phyloP scores from a whole-genome alignment of 2,113 vertebrate species.

The Nyctereutes procyonoides region DNA sequence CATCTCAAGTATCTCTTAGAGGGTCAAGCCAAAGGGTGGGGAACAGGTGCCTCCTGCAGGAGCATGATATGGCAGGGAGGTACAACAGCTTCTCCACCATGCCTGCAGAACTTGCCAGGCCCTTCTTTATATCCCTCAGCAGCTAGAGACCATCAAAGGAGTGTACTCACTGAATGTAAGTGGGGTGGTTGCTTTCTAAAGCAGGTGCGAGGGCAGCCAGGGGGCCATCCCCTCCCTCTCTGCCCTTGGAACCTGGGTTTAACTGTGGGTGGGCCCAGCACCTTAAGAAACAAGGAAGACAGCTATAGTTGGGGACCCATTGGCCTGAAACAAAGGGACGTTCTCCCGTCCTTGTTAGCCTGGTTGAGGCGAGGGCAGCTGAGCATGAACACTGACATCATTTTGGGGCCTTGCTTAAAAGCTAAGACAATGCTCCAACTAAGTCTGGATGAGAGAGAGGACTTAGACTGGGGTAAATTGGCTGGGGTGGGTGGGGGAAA shows the following conservation, averaged over 20 bases:
- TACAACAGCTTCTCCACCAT: neutral
- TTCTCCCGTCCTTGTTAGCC: conserved; percentile 53
- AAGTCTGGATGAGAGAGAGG: neutral
- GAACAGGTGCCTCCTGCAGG: neutral
- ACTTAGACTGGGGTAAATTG: neutral
- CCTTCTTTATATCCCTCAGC: neutral
- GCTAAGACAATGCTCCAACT: neutral
- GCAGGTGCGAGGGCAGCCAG: neutral
- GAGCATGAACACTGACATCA: conserved; percentile 23
- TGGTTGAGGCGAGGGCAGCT: neutral
- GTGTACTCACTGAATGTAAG: rapidly evolving
- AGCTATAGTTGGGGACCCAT: neutral
- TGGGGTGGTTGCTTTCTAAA: neutral
- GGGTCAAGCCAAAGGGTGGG: neutral
- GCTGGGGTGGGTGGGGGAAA: neutral
- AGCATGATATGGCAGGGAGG: neutral
- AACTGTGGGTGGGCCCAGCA: neutral
- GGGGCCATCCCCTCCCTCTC: neutral
- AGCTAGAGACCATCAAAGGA: neutral
- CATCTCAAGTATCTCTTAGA: neutral
- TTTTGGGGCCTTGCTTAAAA: neutral
- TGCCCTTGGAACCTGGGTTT: neutral
- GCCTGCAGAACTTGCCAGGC: neutral
- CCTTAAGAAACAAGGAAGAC: neutral
- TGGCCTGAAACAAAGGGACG: conserved; percentile 41